phyloP scores from a whole-genome alignment of 2,888 invertebrate genomes.

The Pristionchus maxplancki region DNA sequence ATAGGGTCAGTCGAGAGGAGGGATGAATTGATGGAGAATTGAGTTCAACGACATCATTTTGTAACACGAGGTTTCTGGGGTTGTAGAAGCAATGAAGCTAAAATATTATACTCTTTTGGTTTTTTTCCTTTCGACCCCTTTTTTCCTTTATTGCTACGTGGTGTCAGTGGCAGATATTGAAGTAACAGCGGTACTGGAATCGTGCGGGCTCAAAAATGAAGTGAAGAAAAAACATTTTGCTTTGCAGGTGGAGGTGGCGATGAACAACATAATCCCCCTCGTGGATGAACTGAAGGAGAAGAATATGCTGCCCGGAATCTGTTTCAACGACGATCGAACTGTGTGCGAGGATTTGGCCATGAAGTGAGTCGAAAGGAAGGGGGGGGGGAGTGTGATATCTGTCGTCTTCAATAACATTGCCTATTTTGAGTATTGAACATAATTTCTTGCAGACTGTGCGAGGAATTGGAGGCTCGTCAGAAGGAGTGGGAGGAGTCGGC shows the following conservation, averaged over 20 bases:
- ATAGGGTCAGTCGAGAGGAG: conserved; percentile 64
- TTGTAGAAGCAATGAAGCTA: background rate
- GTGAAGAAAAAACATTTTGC: background rate
- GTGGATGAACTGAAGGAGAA: conserved; percentile 70
- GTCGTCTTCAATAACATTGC: too few species aligned
- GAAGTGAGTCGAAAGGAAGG: background rate
- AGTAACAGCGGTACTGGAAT: background rate
- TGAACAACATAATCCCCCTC: conserved; percentile 70
- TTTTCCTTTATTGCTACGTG: background rate
- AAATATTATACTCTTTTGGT: too few species aligned
- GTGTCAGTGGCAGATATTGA: background rate
- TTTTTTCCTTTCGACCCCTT: too few species aligned
- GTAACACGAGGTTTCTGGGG: background rate
- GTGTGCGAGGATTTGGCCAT: conserved; percentile 72
- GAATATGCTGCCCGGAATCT: conserved; percentile 73
- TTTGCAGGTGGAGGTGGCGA: conserved; percentile 62
- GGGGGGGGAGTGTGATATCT: background rate
- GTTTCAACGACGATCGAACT: conserved; percentile 76
- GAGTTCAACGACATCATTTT: background rate
- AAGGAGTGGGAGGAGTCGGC: conserved; percentile 66
- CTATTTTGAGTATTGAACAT: too few species aligned
- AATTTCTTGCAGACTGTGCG: conserved; percentile 59
- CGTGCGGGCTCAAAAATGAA: background rate
- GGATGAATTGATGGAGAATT: background rate
- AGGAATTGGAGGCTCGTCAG: conserved; percentile 64